These are phyloP conservation scores for Hormaphis cornu DNA, from an alignment of 1,140 invertebrate genomes.

Conservation along the genomic window DNA sequence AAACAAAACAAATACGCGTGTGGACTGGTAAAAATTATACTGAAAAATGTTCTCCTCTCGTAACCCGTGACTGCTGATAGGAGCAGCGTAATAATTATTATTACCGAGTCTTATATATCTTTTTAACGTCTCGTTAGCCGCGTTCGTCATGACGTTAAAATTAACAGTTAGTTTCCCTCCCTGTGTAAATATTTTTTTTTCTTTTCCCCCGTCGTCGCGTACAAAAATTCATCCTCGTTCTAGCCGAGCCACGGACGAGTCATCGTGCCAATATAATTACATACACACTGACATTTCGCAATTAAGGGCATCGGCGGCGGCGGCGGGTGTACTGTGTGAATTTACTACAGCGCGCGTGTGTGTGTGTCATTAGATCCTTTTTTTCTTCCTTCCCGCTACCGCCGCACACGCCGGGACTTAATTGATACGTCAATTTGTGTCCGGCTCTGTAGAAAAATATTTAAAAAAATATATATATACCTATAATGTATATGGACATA, in stretches of 20 bases:
- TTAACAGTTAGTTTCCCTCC: too few species aligned
- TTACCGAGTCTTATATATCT: conserved; percentile 20
- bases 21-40: neutral
- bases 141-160: conserved; percentile 29
- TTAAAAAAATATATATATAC: neutral
- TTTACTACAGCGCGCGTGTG: neutral
- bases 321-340: too few species aligned
- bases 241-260: neutral
- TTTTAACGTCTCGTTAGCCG: conserved; percentile 32
- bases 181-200: neutral
- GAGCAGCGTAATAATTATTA: conserved; percentile 9
- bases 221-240: conserved; percentile 7
- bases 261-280: neutral
- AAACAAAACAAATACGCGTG: conserved; percentile 32
- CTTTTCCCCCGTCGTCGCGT: neutral
- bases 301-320: conserved; percentile 3
- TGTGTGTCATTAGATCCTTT: conserved; percentile 14
- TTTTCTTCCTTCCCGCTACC: neutral
- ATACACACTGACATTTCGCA: conserved; percentile 2
- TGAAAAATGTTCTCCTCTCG: conserved; percentile 27
- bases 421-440: conserved; percentile 31
- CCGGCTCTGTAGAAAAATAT: neutral
- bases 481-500: neutral
- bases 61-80: conserved; percentile 20
- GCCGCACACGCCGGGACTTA: neutral